phyloP scores from a whole-genome alignment of 1,140 invertebrate genomes.

The Acyrthosiphon pisum region DNA sequence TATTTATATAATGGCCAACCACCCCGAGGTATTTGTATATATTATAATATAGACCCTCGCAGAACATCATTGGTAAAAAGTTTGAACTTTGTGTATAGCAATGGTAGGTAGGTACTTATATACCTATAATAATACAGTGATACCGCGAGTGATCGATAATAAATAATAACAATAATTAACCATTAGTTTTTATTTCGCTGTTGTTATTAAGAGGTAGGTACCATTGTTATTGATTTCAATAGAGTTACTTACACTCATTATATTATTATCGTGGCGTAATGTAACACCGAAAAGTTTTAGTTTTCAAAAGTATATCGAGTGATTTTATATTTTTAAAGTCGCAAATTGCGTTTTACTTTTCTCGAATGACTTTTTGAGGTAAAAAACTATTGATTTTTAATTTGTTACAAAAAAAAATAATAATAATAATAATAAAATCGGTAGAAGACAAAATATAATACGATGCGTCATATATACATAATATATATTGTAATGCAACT shows the following conservation, averaged over 20 bases:
- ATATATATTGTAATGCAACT: not conserved
- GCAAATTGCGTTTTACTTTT: not conserved
- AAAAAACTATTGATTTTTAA: slow-evolving; percentile 18
- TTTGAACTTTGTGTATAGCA: not conserved
- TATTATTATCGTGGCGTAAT: not conserved
- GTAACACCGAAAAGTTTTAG: not conserved
- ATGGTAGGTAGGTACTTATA: not conserved
- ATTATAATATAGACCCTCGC: too few relatives aligned
- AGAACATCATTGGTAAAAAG: not conserved
- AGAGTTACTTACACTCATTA: not conserved
- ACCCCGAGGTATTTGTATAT: too few relatives aligned
- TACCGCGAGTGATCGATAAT: too few relatives aligned
- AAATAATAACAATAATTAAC: not conserved
- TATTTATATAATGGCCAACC: not conserved
- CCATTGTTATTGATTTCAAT: not conserved
- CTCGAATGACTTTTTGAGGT: not conserved
- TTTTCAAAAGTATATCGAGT: not conserved
- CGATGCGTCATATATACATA: too few relatives aligned
- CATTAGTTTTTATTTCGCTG: not conserved
- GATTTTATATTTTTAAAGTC: not conserved
- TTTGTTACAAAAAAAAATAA: not conserved
- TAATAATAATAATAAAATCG: not conserved
- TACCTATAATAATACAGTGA: too few relatives aligned
- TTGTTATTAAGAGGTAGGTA: not conserved
- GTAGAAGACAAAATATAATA: not conserved